Evolutionary conservation across 2,797 vertebrate genomes (phyloP).

Genomic region (Lepus townsendii): DNA sequence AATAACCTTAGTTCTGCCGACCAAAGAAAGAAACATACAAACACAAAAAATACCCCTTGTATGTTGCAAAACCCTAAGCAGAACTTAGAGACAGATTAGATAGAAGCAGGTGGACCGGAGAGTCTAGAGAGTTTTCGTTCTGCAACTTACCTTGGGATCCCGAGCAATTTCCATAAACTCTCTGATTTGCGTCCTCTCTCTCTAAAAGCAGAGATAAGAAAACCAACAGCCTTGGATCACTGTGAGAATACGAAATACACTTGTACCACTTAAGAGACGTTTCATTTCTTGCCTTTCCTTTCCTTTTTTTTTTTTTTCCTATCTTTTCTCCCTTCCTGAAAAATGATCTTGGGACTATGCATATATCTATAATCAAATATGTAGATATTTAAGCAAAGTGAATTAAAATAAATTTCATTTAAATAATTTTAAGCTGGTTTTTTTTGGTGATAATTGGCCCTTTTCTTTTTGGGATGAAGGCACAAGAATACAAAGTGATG

Average conservation of each 20-base stretch:
- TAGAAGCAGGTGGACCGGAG: neutral
- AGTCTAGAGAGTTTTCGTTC: neutral
- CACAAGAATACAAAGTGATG: constrained; percentile 10
- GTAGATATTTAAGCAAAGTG: constrained; percentile 52
- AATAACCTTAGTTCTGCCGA: neutral
- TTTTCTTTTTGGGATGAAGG: neutral
- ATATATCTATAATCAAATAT: neutral
- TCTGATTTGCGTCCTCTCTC: neutral
- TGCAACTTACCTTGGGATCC: neutral
- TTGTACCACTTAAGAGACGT: neutral
- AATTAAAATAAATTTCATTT: constrained; percentile 57
- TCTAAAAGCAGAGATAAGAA: neutral
- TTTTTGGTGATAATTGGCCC: neutral
- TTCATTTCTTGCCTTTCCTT: neutral
- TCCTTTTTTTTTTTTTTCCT: neutral
- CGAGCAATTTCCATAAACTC: neutral
- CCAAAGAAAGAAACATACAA: neutral
- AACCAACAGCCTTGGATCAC: neutral
- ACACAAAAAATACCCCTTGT: neutral
- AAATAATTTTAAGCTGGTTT: neutral
- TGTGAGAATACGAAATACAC: neutral
- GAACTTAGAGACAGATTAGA: neutral
- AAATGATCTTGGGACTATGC: neutral
- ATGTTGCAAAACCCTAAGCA: neutral
- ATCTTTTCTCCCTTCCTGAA: neutral